phyloP scores from a whole-genome alignment of 2,797 vertebrate genomes.

The Argya squamiceps region DNA sequence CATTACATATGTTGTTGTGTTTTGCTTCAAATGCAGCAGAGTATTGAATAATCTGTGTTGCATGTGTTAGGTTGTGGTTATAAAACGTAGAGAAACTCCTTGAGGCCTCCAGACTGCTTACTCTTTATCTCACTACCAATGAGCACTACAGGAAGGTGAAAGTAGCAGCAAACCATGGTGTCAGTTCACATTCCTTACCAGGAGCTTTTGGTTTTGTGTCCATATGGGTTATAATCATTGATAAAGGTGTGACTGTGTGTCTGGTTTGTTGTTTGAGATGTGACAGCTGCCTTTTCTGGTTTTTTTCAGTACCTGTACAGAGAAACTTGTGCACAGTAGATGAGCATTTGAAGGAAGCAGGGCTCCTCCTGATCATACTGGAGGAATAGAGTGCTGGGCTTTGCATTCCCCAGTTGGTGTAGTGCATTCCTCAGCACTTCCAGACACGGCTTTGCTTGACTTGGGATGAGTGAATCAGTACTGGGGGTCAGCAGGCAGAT shows the following conservation, averaged over 20 bases:
- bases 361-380: background rate
- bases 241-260: fast-evolving
- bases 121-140: background rate
- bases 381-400: background rate
- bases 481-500: background rate
- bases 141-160: background rate
- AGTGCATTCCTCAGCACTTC: background rate
- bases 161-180: background rate
- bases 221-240: fast-evolving
- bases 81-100: background rate
- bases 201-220: background rate
- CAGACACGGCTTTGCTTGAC: background rate
- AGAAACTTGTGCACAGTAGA: background rate
- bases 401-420: background rate
- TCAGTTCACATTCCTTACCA: background rate
- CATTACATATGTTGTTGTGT: fast-evolving
- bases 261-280: background rate
- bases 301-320: background rate
- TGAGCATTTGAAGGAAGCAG: background rate
- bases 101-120: background rate
- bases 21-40: background rate
- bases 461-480: background rate
- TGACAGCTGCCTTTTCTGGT: background rate
- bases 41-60: background rate
- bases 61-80: background rate